These are phyloP conservation scores for Equus przewalskii DNA, from an alignment of 2,113 vertebrate species.

Conservation along the genomic window DNA sequence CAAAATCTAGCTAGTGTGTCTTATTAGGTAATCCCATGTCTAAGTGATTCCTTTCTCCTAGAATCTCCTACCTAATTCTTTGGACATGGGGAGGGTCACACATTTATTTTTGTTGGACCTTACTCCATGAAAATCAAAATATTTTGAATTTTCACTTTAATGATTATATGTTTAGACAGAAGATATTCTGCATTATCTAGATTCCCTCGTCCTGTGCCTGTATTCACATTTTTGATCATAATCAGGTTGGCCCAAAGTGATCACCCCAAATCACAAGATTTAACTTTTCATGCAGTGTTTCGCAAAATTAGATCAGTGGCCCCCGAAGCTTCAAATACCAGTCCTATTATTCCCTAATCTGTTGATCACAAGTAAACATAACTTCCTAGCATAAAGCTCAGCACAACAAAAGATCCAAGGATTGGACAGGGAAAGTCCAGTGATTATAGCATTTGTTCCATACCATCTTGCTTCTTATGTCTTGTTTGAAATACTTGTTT, in stretches of 20 bases:
- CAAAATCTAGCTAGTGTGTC: background rate
- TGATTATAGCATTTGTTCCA: background rate
- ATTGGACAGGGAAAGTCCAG: background rate
- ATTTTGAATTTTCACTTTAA: background rate
- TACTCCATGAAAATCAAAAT: background rate
- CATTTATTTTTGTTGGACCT: background rate
- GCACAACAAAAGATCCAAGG: background rate
- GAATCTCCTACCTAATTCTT: background rate
- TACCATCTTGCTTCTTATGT: background rate
- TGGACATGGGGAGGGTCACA: background rate
- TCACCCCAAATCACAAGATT: background rate
- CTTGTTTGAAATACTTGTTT: background rate
- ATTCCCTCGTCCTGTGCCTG: background rate
- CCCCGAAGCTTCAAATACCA: background rate
- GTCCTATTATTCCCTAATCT: background rate
- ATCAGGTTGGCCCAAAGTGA: background rate
- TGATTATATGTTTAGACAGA: background rate
- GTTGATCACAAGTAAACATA: background rate
- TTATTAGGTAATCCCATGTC: background rate
- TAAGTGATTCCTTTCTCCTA: background rate
- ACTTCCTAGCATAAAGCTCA: background rate
- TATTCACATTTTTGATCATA: background rate
- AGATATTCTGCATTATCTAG: background rate
- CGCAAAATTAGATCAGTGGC: background rate
- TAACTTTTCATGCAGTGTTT: background rate